These are phyloP conservation scores for Pseudois nayaur DNA, from an alignment of 2,113 vertebrate species.

Conservation along the genomic window DNA sequence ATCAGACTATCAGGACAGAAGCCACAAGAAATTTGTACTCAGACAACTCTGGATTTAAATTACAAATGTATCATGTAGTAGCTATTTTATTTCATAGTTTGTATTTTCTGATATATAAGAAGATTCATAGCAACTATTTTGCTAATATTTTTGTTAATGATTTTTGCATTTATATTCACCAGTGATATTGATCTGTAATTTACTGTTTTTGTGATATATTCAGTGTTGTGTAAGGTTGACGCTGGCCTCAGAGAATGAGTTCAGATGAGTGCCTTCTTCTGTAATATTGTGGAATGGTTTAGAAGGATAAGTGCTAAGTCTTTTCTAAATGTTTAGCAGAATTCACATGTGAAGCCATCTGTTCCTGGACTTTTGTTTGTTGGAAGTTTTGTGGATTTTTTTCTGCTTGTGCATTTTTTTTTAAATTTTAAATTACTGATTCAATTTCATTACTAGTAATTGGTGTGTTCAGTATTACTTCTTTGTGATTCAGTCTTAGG, in stretches of 20 bases:
- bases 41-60: conserved; percentile 15
- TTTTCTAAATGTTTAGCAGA: not conserved
- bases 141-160: not conserved
- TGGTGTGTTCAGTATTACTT: not conserved
- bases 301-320: not conserved
- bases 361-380: not conserved
- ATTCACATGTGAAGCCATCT: not conserved
- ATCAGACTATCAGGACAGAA: not conserved
- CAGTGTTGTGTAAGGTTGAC: not conserved
- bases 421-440: not conserved
- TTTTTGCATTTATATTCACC: not conserved
- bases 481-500: not conserved
- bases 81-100: not conserved
- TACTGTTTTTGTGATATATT: not conserved
- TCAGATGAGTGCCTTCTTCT: not conserved
- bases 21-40: not conserved
- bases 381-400: not conserved
- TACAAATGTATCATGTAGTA: not conserved
- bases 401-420: not conserved
- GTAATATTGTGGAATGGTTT: not conserved
- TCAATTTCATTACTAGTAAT: not conserved
- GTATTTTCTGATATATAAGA: conserved; percentile 12
- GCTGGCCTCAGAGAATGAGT: not conserved
- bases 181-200: not conserved
- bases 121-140: not conserved